Evolutionary conservation across 2,797 vertebrate species (phyloP).

Genomic region (Tokudaia tokunoshimensis): DNA sequence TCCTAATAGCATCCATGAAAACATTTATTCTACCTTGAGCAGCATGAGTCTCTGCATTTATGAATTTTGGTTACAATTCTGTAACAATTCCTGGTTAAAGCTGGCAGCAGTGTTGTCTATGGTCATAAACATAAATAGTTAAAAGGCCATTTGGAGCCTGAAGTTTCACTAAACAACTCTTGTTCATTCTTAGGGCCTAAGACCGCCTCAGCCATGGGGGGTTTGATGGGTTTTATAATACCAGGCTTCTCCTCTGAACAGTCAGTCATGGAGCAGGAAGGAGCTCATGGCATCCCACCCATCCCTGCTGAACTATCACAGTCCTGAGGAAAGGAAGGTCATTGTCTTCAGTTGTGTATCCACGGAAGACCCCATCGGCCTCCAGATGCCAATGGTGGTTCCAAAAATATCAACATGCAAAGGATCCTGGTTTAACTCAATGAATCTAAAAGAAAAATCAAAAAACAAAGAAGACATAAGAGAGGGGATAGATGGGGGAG

Average conservation of each 20-base stretch:
- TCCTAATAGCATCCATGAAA: background rate
- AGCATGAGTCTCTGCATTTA: background rate
- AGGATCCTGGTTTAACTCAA: background rate
- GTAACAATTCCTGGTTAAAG: background rate
- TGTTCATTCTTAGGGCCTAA: background rate
- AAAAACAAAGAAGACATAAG: background rate
- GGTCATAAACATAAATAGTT: background rate
- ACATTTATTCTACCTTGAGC: background rate
- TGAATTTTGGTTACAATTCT: background rate
- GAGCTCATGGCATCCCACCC: background rate
- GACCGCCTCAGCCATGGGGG: background rate
- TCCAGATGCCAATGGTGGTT: background rate
- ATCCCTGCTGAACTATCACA: background rate
- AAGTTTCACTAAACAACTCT: background rate
- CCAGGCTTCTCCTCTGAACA: background rate
- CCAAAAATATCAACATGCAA: background rate
- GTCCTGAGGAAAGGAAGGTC: background rate
- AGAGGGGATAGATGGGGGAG: too few species aligned
- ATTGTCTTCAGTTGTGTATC: background rate
- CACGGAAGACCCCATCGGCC: background rate
- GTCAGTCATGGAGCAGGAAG: background rate
- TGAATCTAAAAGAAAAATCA: background rate
- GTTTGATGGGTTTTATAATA: background rate
- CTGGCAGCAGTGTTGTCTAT: background rate
- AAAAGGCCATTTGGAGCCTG: background rate